Conservation (phyloP, 2,797 vertebrate genomes). For the Protonibea diacanthus region DNA sequence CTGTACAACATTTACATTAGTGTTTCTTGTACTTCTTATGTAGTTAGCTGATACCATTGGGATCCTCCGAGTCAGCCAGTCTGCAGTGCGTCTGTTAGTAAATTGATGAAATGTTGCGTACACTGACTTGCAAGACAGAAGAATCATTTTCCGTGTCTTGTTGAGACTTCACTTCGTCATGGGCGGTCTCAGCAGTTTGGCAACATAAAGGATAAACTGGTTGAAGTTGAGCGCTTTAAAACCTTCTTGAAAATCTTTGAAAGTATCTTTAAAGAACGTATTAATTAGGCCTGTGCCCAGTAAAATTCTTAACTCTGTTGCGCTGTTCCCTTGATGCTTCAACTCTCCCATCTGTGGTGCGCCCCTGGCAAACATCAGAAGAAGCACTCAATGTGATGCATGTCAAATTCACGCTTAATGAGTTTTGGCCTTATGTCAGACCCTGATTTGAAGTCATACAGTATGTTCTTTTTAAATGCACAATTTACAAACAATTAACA, state of each 20-base stretch:
- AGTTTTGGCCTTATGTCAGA: slow-evolving; percentile 64
- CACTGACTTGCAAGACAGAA: slow-evolving; percentile 3
- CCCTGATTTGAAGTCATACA: slow-evolving; percentile 45
- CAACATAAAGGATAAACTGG: background rate
- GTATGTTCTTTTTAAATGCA: slow-evolving; percentile 48
- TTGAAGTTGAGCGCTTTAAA: slow-evolving; percentile 21
- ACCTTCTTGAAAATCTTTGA: slow-evolving; percentile 26
- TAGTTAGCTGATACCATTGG: background rate
- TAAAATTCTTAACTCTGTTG: slow-evolving; percentile 20
- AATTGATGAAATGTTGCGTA: slow-evolving; percentile 18
- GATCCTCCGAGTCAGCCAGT: slow-evolving; percentile 9
- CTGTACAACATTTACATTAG: slow-evolving; percentile 4
- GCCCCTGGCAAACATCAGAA: slow-evolving; percentile 47
- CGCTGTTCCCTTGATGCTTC: slow-evolving; percentile 33
- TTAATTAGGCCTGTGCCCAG: slow-evolving; percentile 27
- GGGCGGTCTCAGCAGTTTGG: background rate
- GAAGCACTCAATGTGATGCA: slow-evolving; percentile 38
- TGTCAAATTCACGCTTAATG: slow-evolving; percentile 63
- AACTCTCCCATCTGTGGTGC: slow-evolving; percentile 43
- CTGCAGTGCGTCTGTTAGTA: slow-evolving; percentile 4
- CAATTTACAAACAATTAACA: slow-evolving; percentile 61
- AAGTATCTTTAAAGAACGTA: slow-evolving; percentile 16
- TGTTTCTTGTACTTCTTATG: background rate
- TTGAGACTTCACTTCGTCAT: slow-evolving; percentile 8
- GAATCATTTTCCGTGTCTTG: slow-evolving; percentile 2